Conservation (phyloP, 2,888 invertebrate species). For the Conops quadrifasciatus region DNA sequence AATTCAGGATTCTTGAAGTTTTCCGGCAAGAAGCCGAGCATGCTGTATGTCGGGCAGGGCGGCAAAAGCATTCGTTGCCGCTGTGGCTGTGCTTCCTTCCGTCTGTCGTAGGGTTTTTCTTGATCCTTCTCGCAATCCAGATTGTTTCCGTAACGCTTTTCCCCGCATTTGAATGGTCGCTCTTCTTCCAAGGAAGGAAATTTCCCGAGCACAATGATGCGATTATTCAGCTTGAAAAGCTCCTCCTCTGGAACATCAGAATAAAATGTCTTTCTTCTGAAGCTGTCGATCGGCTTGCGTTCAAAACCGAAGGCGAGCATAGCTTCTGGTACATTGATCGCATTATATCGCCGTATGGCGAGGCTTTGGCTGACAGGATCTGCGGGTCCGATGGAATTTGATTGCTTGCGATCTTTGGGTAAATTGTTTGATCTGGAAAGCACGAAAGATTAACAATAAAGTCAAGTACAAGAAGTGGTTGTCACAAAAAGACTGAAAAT, state of each 20-base stretch:
- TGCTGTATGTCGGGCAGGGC: slow-evolving; percentile 62
- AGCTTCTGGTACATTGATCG: slow-evolving; percentile 66
- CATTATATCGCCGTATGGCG: slow-evolving; percentile 64
- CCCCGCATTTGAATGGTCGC: not conserved
- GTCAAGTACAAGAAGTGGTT: too few relatives aligned
- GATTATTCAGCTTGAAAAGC: slow-evolving; percentile 67
- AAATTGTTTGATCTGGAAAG: slow-evolving; percentile 24
- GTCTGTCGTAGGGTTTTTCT: slow-evolving; percentile 33
- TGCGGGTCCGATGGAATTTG: slow-evolving; percentile 56
- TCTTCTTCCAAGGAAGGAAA: slow-evolving; percentile 6
- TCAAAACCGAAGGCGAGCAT: slow-evolving; percentile 68
- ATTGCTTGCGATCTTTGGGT: not conserved
- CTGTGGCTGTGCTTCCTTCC: slow-evolving; percentile 39
- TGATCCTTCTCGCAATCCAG: slow-evolving; percentile 44
- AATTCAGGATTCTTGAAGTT: slow-evolving; percentile 59
- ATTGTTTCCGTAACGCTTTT: too few relatives aligned
- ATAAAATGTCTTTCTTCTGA: slow-evolving; percentile 1
- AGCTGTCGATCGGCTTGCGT: slow-evolving; percentile 64
- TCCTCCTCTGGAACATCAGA: slow-evolving; percentile 67
- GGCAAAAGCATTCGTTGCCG: not conserved
- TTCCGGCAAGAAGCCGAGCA: slow-evolving; percentile 66
- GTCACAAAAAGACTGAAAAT: too few relatives aligned
- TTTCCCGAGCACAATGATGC: slow-evolving; percentile 67
- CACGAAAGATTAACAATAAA: too few relatives aligned
- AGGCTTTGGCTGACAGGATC: slow-evolving; percentile 67